These are phyloP conservation scores for Archegozetes longisetosus DNA, from an alignment of 1,140 invertebrate species.

Conservation along the genomic window DNA sequence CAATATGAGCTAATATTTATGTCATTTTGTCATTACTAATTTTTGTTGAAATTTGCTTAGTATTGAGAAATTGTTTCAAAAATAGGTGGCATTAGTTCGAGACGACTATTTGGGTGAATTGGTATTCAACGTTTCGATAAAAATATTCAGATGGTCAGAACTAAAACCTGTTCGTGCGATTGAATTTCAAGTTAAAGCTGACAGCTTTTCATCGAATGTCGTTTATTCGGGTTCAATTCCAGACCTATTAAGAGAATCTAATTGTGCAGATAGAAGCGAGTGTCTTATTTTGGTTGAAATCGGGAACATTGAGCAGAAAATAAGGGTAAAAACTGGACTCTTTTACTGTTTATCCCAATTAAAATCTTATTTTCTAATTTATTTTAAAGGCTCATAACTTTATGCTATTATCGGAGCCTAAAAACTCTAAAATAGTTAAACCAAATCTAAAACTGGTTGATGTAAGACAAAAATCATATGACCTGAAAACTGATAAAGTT, in stretches of 20 bases:
- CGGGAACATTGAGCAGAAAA: not conserved
- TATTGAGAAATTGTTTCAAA: too few species aligned
- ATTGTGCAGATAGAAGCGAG: constrained; percentile 1
- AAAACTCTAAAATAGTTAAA: not conserved
- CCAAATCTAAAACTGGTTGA: not conserved
- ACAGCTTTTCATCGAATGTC: not conserved
- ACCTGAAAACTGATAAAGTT: not conserved
- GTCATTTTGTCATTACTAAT: too few species aligned
- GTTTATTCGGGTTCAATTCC: not conserved
- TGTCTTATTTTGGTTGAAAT: not conserved
- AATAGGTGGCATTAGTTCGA: constrained; percentile 9
- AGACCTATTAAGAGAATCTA: not conserved
- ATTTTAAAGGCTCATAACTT: not conserved
- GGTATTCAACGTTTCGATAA: not conserved
- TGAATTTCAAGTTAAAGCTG: not conserved
- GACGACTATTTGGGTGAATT: constrained; percentile 11
- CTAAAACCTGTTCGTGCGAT: not conserved
- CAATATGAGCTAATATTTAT: too few species aligned
- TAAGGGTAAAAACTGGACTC: not conserved
- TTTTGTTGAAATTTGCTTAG: too few species aligned
- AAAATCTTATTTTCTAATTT: not conserved
- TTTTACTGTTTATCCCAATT: constrained; percentile 1
- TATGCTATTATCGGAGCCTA: not conserved
- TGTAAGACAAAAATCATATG: not conserved
- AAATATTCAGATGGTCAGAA: not conserved